Conservation (phyloP, 2,888 invertebrate genomes). For the Melinaea marsaeus region DNA sequence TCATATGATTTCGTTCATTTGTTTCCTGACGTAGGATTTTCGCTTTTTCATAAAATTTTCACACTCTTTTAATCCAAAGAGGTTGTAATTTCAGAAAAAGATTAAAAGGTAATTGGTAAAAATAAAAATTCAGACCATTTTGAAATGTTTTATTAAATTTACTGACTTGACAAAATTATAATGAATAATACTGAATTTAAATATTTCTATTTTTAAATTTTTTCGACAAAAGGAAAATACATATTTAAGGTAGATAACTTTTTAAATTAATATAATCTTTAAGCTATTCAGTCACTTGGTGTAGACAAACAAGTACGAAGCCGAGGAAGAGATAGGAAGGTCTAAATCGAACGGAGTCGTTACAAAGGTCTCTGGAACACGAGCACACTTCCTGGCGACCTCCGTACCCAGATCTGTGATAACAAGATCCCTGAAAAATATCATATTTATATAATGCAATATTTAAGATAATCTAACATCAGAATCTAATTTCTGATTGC, state of each 20-base stretch:
- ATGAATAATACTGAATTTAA: not conserved
- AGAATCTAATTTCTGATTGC: not conserved
- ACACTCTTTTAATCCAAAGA: constrained; percentile 12
- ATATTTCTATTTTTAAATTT: not conserved
- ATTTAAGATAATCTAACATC: not conserved
- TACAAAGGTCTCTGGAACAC: constrained; percentile 86
- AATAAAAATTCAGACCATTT: not conserved
- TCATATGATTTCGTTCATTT: constrained; percentile 75
- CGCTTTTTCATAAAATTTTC: constrained; percentile 45
- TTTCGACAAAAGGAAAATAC: not conserved
- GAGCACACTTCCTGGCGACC: constrained; percentile 93
- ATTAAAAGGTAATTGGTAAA: not conserved
- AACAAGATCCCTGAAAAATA: constrained; percentile 80
- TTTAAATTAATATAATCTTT: not conserved
- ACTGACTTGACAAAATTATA: not conserved
- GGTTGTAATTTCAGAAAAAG: not conserved
- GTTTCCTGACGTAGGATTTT: constrained; percentile 61
- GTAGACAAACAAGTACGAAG: constrained; percentile 4
- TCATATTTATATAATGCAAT: not conserved
- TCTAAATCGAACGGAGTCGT: constrained; percentile 76
- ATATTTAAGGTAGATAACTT: too few species aligned
- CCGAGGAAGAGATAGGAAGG: constrained; percentile 51
- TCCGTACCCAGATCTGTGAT: constrained; percentile 91
- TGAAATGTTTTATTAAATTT: not conserved
- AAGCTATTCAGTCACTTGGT: constrained; percentile 3